Evolutionary conservation across 2,888 invertebrate genomes (phyloP).

Genomic region (Liodrosophila aerea): DNA sequence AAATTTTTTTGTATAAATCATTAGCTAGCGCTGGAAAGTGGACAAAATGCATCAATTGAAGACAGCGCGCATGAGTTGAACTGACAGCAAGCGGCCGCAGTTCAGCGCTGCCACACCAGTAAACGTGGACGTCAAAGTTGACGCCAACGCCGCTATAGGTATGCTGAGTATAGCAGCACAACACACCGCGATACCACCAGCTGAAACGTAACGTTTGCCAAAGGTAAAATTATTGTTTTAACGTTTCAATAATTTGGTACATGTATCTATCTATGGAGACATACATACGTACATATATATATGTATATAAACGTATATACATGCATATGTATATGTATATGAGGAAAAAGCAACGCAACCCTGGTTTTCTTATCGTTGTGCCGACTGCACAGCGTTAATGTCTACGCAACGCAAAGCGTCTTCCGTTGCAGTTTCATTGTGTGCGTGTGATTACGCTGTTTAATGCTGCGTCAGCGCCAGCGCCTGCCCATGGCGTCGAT

Average conservation of each 20-base stretch:
- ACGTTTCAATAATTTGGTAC: too few relatives aligned
- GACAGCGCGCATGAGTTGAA: conserved; percentile 46
- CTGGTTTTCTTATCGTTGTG: too few relatives aligned
- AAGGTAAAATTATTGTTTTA: conserved; percentile 51
- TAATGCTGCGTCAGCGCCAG: conserved; percentile 35
- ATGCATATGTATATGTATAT: conserved; percentile 10
- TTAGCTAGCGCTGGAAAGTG: conserved; percentile 38
- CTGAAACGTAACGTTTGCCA: conserved; percentile 68
- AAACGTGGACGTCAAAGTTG: conserved; percentile 29
- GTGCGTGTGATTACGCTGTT: conserved; percentile 22
- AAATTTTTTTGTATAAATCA: conserved; percentile 35
- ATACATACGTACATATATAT: conserved; percentile 9
- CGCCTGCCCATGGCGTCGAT: conserved; percentile 9
- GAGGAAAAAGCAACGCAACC: too few relatives aligned
- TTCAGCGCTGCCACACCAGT: conserved; percentile 36
- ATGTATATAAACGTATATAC: not conserved
- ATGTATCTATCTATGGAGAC: too few relatives aligned
- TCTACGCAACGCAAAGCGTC: conserved; percentile 1
- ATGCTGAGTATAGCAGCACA: conserved; percentile 49
- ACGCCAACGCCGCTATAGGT: conserved; percentile 44
- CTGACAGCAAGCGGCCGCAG: conserved; percentile 40
- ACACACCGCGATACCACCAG: conserved; percentile 40
- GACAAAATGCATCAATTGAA: conserved; percentile 40
- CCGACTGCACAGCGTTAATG: not conserved
- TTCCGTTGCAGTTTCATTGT: conserved; percentile 2